Conservation (phyloP, 2,888 invertebrate species). For the Tetragnatha montana region DNA sequence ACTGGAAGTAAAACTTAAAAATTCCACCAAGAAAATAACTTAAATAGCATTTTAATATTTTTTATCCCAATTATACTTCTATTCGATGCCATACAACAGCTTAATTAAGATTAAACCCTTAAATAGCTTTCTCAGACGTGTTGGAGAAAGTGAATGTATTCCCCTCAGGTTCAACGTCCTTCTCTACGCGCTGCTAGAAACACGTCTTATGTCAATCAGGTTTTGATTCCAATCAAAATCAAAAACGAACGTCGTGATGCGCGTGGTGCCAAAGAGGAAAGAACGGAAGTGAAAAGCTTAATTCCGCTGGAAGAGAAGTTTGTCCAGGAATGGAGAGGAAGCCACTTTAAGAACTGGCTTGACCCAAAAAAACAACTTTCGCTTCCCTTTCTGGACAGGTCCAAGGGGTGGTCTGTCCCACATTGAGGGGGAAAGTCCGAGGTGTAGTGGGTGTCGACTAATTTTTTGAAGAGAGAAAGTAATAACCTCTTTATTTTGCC, state of each 20-base stretch:
- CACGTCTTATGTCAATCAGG: slow-evolving; percentile 29
- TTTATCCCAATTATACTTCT: no score
- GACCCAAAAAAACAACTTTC: slow-evolving; percentile 69
- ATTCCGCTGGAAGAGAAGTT: slow-evolving; percentile 12
- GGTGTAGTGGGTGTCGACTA: slow-evolving; percentile 17
- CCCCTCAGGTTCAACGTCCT: slow-evolving; percentile 38
- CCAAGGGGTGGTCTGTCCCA: slow-evolving; percentile 44
- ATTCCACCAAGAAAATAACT: no score
- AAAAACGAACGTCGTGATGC: neutral
- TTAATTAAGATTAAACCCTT: neutral
- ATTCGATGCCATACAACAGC: neutral
- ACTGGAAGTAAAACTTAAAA: no score
- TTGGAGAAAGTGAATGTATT: neutral
- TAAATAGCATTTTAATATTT: no score
- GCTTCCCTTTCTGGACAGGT: slow-evolving; percentile 50
- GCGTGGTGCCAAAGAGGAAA: slow-evolving; percentile 30
- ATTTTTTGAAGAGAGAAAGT: no score
- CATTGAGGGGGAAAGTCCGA: slow-evolving; percentile 53
- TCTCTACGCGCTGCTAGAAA: neutral
- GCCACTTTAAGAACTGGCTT: slow-evolving; percentile 14
- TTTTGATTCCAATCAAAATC: slow-evolving; percentile 4
- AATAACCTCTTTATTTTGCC: no score
- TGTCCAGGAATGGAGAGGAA: slow-evolving; percentile 42
- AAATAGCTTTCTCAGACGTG: neutral
- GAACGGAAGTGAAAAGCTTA: neutral